phyloP scores from a whole-genome alignment of 2,797 vertebrate genomes.

The Urocyon cinereoargenteus region DNA sequence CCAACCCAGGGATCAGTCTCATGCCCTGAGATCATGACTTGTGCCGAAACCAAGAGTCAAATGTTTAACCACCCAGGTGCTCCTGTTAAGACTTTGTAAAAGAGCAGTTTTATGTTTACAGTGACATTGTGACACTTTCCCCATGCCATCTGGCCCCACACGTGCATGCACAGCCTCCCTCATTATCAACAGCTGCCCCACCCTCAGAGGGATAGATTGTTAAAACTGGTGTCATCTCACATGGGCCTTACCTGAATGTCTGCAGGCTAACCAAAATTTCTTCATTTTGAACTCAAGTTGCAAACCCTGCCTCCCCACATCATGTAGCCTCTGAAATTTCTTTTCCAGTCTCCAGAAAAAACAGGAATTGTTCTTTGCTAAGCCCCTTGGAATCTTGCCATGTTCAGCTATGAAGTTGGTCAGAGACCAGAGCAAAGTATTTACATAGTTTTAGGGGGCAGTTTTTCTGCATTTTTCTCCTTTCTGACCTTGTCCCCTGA shows the following conservation, averaged over 20 bases:
- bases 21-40: background rate
- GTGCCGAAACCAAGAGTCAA: too few species aligned
- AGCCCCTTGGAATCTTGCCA: background rate
- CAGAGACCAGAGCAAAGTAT: background rate
- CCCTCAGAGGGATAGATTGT: background rate
- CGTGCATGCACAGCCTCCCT: background rate
- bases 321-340: background rate
- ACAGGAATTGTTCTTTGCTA: background rate
- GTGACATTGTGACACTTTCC: background rate
- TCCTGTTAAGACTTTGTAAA: background rate
- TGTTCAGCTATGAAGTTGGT: background rate
- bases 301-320: background rate
- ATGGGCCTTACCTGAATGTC: background rate
- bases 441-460: background rate
- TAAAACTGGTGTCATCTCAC: background rate
- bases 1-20: background rate
- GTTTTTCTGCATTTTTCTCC: background rate
- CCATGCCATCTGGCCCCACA: background rate
- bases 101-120: background rate
- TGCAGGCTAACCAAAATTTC: background rate
- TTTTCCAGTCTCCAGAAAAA: background rate
- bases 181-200: background rate
- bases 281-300: background rate
- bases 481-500: background rate
- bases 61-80: too few species aligned